Percentiles rank a stretch among this genome's conserved stretches.
These are phyloP conservation scores for Romanogobio albipinnatus DNA, from an alignment of 2,113 vertebrate genomes.

Conservation along the genomic window DNA sequence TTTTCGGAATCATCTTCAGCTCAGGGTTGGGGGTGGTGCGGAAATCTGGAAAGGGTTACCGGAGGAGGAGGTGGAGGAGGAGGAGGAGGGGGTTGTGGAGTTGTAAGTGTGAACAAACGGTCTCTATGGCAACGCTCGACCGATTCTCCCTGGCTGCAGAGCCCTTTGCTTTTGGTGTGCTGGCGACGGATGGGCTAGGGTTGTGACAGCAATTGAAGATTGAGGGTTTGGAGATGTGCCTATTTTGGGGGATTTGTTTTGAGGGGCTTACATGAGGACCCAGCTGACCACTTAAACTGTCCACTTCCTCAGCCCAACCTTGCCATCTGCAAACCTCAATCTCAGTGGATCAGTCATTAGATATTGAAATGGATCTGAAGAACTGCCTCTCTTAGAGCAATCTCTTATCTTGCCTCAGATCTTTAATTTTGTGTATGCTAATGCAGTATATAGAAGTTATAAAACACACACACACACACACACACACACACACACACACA, in stretches of 20 bases:
- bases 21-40: constrained; percentile 53
- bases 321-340: constrained; percentile 71
- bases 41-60: constrained; percentile 75
- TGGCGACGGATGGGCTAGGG: constrained; percentile 72
- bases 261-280: constrained; percentile 1
- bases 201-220: constrained; percentile 70
- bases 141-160: constrained; percentile 71
- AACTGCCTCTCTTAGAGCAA: constrained; percentile 64
- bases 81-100: constrained; percentile 59
- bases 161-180: constrained; percentile 58
- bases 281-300: constrained; percentile 13
- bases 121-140: constrained; percentile 79
- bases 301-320: constrained; percentile 42
- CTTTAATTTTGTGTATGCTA: constrained; percentile 14
- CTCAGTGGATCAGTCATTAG: constrained; percentile 77
- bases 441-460: too few species aligned
- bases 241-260: background rate
- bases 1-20: constrained; percentile 16
- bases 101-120: constrained; percentile 72
- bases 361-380: constrained; percentile 75
- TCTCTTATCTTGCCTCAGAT: constrained; percentile 72
- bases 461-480: background rate
- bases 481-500: too few species aligned
- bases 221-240: constrained; percentile 12
- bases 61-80: constrained; percentile 49